Evolutionary conservation across 1,140 invertebrate genomes (phyloP).

Genomic region (Rhyacophila brunnea): DNA sequence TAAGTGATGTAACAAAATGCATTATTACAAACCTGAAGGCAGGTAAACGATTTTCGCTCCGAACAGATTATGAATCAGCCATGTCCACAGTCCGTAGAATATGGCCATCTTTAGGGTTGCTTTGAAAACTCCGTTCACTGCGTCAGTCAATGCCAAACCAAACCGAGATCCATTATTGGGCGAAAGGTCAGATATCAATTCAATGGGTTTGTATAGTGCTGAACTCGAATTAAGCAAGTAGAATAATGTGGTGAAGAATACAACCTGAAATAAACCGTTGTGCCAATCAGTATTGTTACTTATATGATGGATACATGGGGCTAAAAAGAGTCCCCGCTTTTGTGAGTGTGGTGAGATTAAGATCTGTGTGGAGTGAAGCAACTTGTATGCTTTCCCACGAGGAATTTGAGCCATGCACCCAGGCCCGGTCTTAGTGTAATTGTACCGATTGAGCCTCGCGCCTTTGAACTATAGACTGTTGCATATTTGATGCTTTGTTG

Average conservation of each 20-base stretch:
- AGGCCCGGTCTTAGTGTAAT: no score
- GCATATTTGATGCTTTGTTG: no score
- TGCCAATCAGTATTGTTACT: neutral
- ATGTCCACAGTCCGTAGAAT: constrained; percentile 98
- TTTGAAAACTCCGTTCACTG: constrained; percentile 81
- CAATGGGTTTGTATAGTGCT: constrained; percentile 88
- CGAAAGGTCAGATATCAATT: constrained; percentile 74
- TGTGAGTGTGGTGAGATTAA: no score
- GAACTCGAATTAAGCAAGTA: constrained; percentile 89
- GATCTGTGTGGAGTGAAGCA: no score
- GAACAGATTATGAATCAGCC: constrained; percentile 95
- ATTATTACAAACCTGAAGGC: constrained; percentile 69
- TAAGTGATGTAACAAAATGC: no score
- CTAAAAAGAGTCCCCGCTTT: no score
- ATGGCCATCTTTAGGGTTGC: constrained; percentile 95
- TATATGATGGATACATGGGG: neutral
- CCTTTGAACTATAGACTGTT: no score
- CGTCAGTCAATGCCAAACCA: constrained; percentile 73
- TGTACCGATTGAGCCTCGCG: no score
- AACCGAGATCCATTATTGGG: constrained; percentile 69
- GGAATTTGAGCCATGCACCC: no score
- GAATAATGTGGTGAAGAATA: constrained; percentile 95
- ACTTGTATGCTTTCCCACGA: no score
- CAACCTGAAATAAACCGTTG: constrained; percentile 64
- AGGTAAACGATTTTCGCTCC: constrained; percentile 93